phyloP scores from a whole-genome alignment of 2,888 invertebrate genomes.

The Gonocerus acuteangulatus region DNA sequence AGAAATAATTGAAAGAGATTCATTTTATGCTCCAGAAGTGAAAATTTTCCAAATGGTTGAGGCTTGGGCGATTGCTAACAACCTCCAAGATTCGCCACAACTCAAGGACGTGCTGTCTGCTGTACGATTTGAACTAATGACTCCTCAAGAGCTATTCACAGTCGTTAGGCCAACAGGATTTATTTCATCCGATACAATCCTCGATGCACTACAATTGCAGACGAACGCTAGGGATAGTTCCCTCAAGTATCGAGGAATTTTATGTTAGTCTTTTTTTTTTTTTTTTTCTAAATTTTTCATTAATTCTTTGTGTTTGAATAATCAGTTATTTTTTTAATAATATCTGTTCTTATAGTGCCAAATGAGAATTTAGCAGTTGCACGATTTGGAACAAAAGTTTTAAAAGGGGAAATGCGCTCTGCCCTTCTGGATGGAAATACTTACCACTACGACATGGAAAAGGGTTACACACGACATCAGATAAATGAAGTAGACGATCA shows the following conservation, averaged over 20 bases:
- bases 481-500: conserved; percentile 64
- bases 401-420: conserved; percentile 81
- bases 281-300: too few relatives aligned
- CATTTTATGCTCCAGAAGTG: conserved; percentile 93
- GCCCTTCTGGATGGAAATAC: conserved; percentile 85
- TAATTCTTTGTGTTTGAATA: too few relatives aligned
- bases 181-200: conserved; percentile 78
- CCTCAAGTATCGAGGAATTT: conserved; percentile 74
- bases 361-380: conserved; percentile 87
- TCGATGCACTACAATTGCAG: conserved; percentile 89
- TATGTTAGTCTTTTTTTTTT: conserved; percentile 49
- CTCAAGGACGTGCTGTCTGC: conserved; percentile 29
- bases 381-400: conserved; percentile 73
- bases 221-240: conserved; percentile 69
- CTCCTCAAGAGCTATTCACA: conserved; percentile 75
- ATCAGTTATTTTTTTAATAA: too few relatives aligned
- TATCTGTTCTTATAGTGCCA: conserved; percentile 52
- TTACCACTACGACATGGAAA: conserved; percentile 82
- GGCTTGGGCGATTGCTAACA: conserved; percentile 77
- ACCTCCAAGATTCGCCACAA: conserved; percentile 39
- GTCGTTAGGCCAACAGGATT: conserved; percentile 81
- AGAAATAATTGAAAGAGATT: conserved; percentile 80
- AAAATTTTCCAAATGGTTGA: conserved; percentile 87
- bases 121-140: conserved; percentile 74
- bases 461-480: conserved; percentile 77